phyloP scores from a whole-genome alignment of 2,888 invertebrate genomes.

The Agonopterix alstromeriana region DNA sequence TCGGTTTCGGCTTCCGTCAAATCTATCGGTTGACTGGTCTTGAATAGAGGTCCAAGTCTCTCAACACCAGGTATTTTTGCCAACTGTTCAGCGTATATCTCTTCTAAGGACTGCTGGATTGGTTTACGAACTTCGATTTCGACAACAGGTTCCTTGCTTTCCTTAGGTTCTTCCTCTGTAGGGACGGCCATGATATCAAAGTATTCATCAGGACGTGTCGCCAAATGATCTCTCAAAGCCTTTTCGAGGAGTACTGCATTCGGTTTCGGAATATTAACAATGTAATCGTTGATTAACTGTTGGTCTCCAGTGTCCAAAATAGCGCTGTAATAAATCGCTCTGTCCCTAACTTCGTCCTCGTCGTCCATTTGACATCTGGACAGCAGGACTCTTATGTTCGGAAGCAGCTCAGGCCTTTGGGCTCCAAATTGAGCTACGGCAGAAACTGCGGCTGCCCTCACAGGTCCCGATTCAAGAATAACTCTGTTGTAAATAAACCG shows the following conservation, averaged over 20 bases:
- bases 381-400: constrained; percentile 87
- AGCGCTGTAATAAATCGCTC: constrained; percentile 96
- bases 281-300: constrained; percentile 85
- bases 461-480: constrained; percentile 96
- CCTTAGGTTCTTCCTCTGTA: constrained; percentile 88
- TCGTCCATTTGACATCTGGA: constrained; percentile 95
- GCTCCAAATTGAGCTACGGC: constrained; percentile 99
- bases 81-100: constrained; percentile 89
- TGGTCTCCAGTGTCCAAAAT: constrained; percentile 85
- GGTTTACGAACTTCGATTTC: constrained; percentile 87
- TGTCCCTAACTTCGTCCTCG: constrained; percentile 98
- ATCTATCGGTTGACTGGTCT: constrained; percentile 89
- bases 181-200: constrained; percentile 94
- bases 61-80: constrained; percentile 90
- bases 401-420: constrained; percentile 81
- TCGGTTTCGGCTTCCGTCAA: constrained; percentile 99
- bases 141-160: constrained; percentile 86
- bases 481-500: constrained; percentile 93
- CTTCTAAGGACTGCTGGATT: constrained; percentile 89
- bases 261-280: constrained; percentile 84
- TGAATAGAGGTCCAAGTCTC: constrained; percentile 90
- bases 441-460: constrained; percentile 97
- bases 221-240: constrained; percentile 88
- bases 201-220: constrained; percentile 81
- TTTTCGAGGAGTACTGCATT: constrained; percentile 94